Base-by-base conservation (phyloP, 2,888 invertebrate genomes). In the Pimpla rufipes region DNA sequence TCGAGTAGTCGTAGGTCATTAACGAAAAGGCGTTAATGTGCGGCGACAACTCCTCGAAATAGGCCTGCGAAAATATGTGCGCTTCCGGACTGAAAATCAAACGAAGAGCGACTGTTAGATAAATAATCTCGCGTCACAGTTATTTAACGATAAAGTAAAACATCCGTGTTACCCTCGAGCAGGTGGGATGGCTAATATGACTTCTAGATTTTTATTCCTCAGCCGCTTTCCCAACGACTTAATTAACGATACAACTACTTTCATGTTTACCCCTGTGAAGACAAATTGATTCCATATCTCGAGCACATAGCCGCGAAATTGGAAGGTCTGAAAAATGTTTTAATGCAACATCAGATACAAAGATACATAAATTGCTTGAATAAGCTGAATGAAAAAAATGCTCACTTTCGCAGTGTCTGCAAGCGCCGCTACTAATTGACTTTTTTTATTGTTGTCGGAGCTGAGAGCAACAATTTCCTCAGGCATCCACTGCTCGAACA, bases 1-100 rank as follows among this genome's bases (percentile, higher is more conserved):
- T 97, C 1, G 98, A 98, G 93, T 96, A 99, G 93, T 99, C 99
- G 91, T 99, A 99, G 0, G 98, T 98, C 98, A 99, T 99, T n/a
- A 99, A 94, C 42, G 98, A 98, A 91, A 99, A 98, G 29, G 96
- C 97, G 89, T 96, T 96, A 0, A 99, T 95, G 92, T 96, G 94
- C 5, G 96, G 95, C 84, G 96, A 96, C 68, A 99, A 94, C 64
- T 95, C 95, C 89, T 97, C 96, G 92, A 98, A 97, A 87, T 98
- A 96, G 86, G 96, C 94, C 76, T 95, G 94, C 40, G 95, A 95
- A 93, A 98, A 97, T 88, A 96, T 94, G 89, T 96, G 96, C 6
- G 90, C 89, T 76, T 89, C 88, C 23, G 86, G 79, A 10, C 92
- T 92, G 80, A 73, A 89, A 89, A 29, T 88, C 16, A 16, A 11